Conservation (phyloP, 1,140 invertebrate species). For the Drosophila trapezifrons region DNA sequence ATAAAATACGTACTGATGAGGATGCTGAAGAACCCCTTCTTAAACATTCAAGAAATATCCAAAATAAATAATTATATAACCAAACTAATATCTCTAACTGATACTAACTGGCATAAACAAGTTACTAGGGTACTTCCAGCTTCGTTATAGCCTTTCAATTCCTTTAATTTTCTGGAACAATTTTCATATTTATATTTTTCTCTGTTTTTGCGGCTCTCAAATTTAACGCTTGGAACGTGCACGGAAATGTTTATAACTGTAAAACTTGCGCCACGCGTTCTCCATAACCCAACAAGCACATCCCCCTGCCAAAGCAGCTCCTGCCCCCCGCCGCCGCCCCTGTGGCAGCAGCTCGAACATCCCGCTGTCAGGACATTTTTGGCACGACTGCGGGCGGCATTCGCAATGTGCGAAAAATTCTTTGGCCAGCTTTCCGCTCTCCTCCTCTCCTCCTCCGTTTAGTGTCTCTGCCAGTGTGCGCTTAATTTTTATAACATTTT, state of each 20-base stretch:
- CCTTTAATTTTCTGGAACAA: slow-evolving; percentile 1
- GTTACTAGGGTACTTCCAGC: background rate
- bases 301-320: slow-evolving; percentile 6
- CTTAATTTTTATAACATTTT: slow-evolving; percentile 82
- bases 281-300: slow-evolving; percentile 49
- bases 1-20: no score
- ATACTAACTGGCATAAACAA: no score
- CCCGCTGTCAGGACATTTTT: slow-evolving; percentile 68
- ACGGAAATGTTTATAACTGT: slow-evolving; percentile 73
- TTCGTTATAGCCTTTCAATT: background rate
- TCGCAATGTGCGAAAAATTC: slow-evolving; percentile 66
- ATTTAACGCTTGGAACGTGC: slow-evolving; percentile 72
- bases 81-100: no score
- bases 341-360: background rate
- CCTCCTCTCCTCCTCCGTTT: slow-evolving; percentile 4
- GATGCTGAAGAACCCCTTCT: no score
- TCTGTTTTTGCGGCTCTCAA: slow-evolving; percentile 30
- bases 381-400: slow-evolving; percentile 54
- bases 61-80: no score
- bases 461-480: slow-evolving; percentile 36
- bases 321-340: background rate
- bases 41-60: background rate
- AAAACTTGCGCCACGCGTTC: slow-evolving; percentile 66
- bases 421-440: slow-evolving; percentile 21
- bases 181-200: slow-evolving; percentile 27